Evolutionary conservation across 2,888 invertebrate species (phyloP), one percentile per base, ranked within the genome.

Genomic region (Apocheima hispidaria): DNA sequence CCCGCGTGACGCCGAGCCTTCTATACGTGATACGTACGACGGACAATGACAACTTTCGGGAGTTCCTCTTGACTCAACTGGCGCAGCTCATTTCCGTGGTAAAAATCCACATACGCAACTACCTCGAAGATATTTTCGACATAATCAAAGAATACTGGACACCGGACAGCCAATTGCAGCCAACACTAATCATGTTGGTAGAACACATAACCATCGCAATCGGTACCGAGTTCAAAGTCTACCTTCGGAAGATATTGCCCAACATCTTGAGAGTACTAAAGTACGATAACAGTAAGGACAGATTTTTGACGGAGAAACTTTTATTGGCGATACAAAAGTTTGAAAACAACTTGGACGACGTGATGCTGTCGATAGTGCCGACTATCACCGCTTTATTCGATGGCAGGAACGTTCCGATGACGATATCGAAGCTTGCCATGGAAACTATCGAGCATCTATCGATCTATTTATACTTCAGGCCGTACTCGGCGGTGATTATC

Each of bases 141-240:
- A 93, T 99, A 10, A 97, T 99, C 44, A 97, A 96, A 80, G 98
- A 98, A 79, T 98, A 97, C 83, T 99, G 99, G 99, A 97, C 96
- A 0, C 95, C 96, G 0, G 96, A 96, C 71, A 96, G 96, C 74
- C 95, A 96, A 0, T 92, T 99, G 63, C 98, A 99, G 86, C 95
- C 95, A 4, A 98, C 98, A 0, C 93, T 99, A 10, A 99, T 99
- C 69, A 94, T 97, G 75, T 92, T 99, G 33, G 95, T 99, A 0
- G 98, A 99, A 82, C 97, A 98, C 77, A 98, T 99, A 65, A 98
- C 98, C 0, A 94, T 97, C 0, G 99, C 99, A 0, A 93, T 99
- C 44, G 99, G 99, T 0, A 96, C 98, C 0, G 99, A 99, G 84
- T 99, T 99, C 81, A 97, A 98, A 85, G 95, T 98, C 18, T 99